Percentiles rank a stretch among this genome's conserved stretches.
These are phyloP conservation scores for Vesta saturnalis DNA, from an alignment of 2,888 invertebrate species.

Conservation along the genomic window DNA sequence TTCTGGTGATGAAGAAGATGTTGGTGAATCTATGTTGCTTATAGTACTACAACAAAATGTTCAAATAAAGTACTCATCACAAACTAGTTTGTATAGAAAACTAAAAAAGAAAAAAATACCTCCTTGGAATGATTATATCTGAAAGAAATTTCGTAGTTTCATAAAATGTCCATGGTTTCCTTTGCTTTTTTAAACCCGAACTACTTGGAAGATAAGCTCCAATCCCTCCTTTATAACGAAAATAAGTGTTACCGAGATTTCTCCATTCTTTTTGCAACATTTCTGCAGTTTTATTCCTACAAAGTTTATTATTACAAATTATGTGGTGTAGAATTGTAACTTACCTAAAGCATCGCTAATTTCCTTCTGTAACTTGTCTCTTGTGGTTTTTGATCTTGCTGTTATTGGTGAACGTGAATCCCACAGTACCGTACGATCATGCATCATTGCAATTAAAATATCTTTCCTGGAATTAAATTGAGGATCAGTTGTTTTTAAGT, in stretches of 20 bases:
- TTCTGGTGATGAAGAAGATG: not conserved
- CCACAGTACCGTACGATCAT: not conserved
- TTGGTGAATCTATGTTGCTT: not conserved
- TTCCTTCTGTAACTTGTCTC: not conserved
- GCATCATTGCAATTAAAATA: no score
- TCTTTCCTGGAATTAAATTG: no score
- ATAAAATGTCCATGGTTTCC: not conserved
- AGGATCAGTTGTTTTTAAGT: no score
- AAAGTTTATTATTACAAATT: not conserved
- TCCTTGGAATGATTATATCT: not conserved
- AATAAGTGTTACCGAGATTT: not conserved
- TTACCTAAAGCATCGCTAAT: not conserved
- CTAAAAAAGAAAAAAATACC: not conserved
- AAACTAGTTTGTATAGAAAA: not conserved
- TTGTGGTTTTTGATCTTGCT: not conserved
- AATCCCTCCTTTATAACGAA: not conserved
- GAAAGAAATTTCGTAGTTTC: not conserved
- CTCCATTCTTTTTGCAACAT: not conserved
- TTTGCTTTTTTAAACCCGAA: not conserved
- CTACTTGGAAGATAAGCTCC: not conserved
- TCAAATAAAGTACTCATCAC: not conserved
- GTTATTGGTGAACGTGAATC: not conserved
- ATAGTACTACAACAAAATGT: not conserved
- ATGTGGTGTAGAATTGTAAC: no score
- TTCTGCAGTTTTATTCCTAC: not conserved